Evolutionary conservation across 2,888 invertebrate genomes (phyloP), one percentile per base, ranked within the genome.

Genomic region (Podotricha telesiphe): DNA sequence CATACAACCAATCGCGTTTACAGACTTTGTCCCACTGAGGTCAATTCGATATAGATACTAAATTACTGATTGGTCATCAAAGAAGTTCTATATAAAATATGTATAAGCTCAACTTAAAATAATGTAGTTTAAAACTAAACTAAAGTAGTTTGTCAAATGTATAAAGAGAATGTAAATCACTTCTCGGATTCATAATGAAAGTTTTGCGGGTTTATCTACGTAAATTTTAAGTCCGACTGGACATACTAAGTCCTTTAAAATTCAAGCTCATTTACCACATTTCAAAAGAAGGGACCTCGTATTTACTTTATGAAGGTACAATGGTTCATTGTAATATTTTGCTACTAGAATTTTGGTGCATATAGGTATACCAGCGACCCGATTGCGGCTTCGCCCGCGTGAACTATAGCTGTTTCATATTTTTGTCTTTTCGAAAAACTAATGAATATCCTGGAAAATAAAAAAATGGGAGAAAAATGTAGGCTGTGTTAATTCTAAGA

Each of bases 81-180:
- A 28, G 28, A 28, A 28, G 28, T 28, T 28, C 28, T 6, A 28
- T 28, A 28, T 28, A 28, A 28, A 28, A 28, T 28, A 28, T 28
- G 2, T 28, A 28, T 28, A 28, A 2, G 34, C 34, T 55, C 17
- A 37, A 17, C 55, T 55, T 34, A 37, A 11, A 55, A 34, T 17
- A 55, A 55, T 55, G 55, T 17, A 55, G 34, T 34, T 55, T 17
- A 13, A 17, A 55, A 55, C 55, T 37, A 19, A 20, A 11, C 45
- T 17, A 45, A 59, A 45, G 45, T 59, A 59, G 59, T 59, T 59
- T 59, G 45, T 59, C 45, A 59, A 59, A 59, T 22, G 59, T 59
- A 59, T 45, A 22, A 59, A 59, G 59, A 22, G 22, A 28, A 59
- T 59, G 59, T 59, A 59, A 59, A 59, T 59, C 59, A 59, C 59